Evolutionary conservation across 2,113 vertebrate species (phyloP).

Genomic region (Ciconia boyciana): DNA sequence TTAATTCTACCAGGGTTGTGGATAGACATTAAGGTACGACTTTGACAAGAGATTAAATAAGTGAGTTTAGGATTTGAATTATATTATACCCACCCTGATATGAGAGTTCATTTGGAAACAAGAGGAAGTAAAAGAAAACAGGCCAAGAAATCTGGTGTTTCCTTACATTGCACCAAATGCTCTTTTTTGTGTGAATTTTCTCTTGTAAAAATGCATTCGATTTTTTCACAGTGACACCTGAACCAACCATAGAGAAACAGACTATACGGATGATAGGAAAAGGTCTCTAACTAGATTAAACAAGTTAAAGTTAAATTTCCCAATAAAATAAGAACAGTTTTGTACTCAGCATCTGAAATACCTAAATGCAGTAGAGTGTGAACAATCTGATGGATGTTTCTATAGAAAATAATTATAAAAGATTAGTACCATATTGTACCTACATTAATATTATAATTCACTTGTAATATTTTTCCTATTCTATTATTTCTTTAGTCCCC

Average conservation of each 20-base stretch:
- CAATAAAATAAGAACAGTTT: background rate
- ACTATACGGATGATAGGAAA: background rate
- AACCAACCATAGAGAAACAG: background rate
- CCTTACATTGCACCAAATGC: background rate
- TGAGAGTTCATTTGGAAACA: background rate
- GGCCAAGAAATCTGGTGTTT: background rate
- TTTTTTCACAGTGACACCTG: background rate
- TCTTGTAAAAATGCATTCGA: background rate
- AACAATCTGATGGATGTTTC: background rate
- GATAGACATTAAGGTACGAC: background rate
- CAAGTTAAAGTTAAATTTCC: background rate
- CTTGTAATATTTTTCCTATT: background rate
- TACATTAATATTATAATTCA: background rate
- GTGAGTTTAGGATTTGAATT: background rate
- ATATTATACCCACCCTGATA: background rate
- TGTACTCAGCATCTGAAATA: background rate
- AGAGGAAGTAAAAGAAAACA: background rate
- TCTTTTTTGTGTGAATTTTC: background rate
- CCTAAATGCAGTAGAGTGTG: background rate
- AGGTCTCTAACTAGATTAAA: background rate
- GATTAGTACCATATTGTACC: background rate
- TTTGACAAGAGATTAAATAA: constrained; percentile 16
- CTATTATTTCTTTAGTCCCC: background rate
- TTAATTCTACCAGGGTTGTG: constrained; percentile 35
- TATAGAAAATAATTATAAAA: background rate